phyloP scores from a whole-genome alignment of 2,888 invertebrate genomes.

The Ceraclea dissimilis region DNA sequence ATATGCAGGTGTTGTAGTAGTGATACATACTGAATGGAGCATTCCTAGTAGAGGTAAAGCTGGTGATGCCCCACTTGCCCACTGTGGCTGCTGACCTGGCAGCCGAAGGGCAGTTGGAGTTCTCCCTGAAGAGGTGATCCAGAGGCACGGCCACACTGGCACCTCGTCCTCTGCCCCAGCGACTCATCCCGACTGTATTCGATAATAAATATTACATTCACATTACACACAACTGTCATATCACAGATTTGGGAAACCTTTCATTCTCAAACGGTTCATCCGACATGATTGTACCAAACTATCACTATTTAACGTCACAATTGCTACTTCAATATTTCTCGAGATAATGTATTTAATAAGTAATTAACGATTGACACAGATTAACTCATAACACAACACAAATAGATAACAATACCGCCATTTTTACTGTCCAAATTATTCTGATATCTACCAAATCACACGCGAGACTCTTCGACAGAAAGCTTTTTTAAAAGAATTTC shows the following conservation, averaged over 20 bases:
- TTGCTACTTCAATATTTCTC: neutral
- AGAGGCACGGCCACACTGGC: slow-evolving; percentile 56
- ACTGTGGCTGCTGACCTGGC: slow-evolving; percentile 85
- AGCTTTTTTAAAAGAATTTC: neutral
- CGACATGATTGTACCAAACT: slow-evolving; percentile 6
- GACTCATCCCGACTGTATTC: slow-evolving; percentile 31
- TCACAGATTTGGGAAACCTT: neutral
- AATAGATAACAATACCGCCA: slow-evolving; percentile 52
- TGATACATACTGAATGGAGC: slow-evolving; percentile 58
- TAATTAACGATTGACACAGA: slow-evolving; percentile 35
- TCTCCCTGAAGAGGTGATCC: slow-evolving; percentile 57
- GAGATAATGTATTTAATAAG: slow-evolving; percentile 18
- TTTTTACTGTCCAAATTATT: slow-evolving; percentile 36
- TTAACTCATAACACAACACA: slow-evolving; percentile 35
- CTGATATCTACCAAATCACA: neutral
- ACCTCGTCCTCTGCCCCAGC: slow-evolving; percentile 33
- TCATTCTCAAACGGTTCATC: slow-evolving; percentile 7
- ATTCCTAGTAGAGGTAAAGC: slow-evolving; percentile 83
- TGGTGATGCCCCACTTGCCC: slow-evolving; percentile 92
- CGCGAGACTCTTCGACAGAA: neutral
- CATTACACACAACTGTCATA: slow-evolving; percentile 25
- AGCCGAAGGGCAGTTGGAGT: slow-evolving; percentile 80
- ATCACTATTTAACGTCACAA: slow-evolving; percentile 16
- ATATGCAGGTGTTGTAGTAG: neutral
- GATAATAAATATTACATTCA: slow-evolving; percentile 33